Conservation (phyloP, 2,113 vertebrate species). For the Labrus mixtus region DNA sequence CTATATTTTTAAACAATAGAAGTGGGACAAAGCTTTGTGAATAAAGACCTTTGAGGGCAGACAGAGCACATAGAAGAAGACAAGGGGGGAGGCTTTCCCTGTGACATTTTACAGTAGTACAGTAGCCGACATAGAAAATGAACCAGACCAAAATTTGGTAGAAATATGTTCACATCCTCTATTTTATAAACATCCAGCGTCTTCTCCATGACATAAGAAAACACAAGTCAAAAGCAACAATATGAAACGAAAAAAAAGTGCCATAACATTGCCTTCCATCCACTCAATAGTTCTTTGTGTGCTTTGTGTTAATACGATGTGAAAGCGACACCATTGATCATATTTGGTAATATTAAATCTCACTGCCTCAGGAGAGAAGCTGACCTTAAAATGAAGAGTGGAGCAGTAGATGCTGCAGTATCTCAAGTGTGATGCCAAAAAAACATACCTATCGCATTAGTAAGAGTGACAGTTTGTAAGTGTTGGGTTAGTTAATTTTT, state of each 20-base stretch:
- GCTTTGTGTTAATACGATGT: background rate
- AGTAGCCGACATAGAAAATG: background rate
- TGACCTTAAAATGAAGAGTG: constrained; percentile 2
- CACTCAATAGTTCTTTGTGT: background rate
- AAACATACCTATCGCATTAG: background rate
- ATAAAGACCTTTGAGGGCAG: constrained; percentile 36
- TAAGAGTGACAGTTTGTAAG: background rate
- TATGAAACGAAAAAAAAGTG: background rate
- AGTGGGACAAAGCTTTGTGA: constrained; percentile 56
- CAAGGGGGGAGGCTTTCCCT: constrained; percentile 7
- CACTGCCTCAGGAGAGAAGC: constrained; percentile 40
- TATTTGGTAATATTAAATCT: constrained; percentile 5
- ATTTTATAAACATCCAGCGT: background rate
- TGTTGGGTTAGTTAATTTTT: background rate
- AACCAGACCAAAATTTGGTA: too few species aligned
- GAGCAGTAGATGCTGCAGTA: background rate
- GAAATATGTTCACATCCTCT: background rate
- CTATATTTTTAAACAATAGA: constrained; percentile 43
- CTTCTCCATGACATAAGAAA: too few species aligned
- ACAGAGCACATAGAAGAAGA: background rate
- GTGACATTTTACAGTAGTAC: background rate
- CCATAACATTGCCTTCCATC: background rate
- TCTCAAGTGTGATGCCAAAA: background rate
- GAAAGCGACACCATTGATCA: background rate
- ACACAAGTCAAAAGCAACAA: background rate